Evolutionary conservation across 2,113 vertebrate genomes (phyloP), one percentile per base, ranked within the genome.

Genomic region (Saiga tatarica): DNA sequence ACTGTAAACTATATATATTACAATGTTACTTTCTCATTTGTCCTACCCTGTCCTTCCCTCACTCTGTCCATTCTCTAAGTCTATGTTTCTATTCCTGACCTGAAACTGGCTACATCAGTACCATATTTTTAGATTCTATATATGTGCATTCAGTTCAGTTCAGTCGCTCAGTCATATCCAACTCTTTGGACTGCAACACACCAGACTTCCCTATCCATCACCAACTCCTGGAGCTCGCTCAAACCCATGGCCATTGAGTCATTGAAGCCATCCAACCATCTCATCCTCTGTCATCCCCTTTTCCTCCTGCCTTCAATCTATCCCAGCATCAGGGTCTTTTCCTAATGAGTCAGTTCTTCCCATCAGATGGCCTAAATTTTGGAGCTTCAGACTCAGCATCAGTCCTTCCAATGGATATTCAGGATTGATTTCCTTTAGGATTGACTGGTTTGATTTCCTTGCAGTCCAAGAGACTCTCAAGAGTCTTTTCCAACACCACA

Each of bases 91-190:
- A 71, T 36, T 71, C n/a, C 9, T 23, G 67, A 17, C n/a, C 67
- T 36, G n/a, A 36, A 71, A 36, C 36, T 36, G n/a, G n/a, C n/a
- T 71, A 36, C 8, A 36, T 36, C 19, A 36, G 67, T 71, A 36
- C 9, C 67, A 36, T 71, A 21, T 36, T 36, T 36, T 23, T 36
- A 71, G n/a, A 71, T 71, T 71, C 67, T 4, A 71, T 23, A 36
- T n/a, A 67, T 9, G 33, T 67, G 33, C 33, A 67, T n/a, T 67
- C 62, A 67, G 62, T n/a, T 67, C 33, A 64, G 33, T 64, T 64
- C 62, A 64, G 62, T n/a, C 1, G 0, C 62, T 64, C 62, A 64
- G 16, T 19, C 2, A 0, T 17, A 3, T n/a, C 62, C 62, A 64
- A n/a, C 62, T 19, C 62, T 16, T 62, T 64, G 62, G 62, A 64